A percentile compares a stretch with the other conserved stretches of the same genome.
Evolutionary conservation across 2,113 vertebrate species (phyloP).

Genomic region (Trichechus manatus): DNA sequence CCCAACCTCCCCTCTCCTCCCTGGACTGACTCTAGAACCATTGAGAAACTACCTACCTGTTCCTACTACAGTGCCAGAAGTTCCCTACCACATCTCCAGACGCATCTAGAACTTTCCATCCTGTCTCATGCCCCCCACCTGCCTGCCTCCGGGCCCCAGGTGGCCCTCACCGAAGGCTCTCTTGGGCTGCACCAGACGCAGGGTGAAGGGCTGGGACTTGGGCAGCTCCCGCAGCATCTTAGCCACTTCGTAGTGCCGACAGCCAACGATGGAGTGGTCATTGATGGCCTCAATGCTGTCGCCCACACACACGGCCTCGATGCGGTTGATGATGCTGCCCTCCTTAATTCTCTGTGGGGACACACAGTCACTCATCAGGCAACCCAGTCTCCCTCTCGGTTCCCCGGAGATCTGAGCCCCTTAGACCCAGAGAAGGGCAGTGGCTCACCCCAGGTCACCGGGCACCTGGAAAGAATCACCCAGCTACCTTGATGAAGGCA

Average conservation of each 20-base stretch:
- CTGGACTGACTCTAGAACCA: neutral
- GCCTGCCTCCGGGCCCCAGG: neutral
- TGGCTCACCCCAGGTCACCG: rapidly evolving
- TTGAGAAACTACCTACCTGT: neutral
- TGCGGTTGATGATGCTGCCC: slow-evolving; percentile 94
- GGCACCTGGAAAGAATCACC: neutral
- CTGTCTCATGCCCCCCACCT: neutral
- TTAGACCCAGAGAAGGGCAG: neutral
- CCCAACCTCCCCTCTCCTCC: neutral
- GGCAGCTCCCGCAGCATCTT: slow-evolving; percentile 98
- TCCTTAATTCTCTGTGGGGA: slow-evolving; percentile 95
- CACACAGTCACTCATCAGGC: neutral
- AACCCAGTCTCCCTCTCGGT: rapidly evolving
- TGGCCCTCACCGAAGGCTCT: slow-evolving; percentile 95
- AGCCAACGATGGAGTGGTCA: slow-evolving; percentile 97
- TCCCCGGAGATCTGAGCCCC: neutral
- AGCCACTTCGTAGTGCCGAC: slow-evolving; percentile 98
- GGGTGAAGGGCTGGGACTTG: slow-evolving; percentile 93
- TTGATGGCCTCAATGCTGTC: slow-evolving; percentile 99
- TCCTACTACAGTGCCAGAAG: neutral
- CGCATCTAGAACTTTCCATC: neutral
- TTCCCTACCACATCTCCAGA: neutral
- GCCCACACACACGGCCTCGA: slow-evolving; percentile 93
- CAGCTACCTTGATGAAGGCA: slow-evolving; percentile 96
- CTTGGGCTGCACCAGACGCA: slow-evolving; percentile 96